phyloP scores from a whole-genome alignment of 2,888 invertebrate genomes.

The Aphelenchoides bicaudatus region DNA sequence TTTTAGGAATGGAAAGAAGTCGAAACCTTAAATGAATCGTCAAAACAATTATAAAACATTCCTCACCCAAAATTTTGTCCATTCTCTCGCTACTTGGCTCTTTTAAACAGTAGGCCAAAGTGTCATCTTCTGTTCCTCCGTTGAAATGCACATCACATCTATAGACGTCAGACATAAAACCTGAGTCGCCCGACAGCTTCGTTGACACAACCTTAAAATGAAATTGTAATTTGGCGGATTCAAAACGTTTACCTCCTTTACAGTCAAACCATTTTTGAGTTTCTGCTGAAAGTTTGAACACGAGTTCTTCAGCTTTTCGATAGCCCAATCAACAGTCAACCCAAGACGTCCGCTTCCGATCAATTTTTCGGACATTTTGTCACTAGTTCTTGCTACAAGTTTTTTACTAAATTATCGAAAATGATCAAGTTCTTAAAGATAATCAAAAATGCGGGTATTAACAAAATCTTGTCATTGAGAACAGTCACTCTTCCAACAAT shows the following conservation, averaged over 20 bases:
- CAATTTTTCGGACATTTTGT: background rate
- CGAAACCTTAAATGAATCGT: background rate
- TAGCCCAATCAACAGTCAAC: background rate
- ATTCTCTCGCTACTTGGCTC: conserved; percentile 1
- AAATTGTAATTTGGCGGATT: background rate
- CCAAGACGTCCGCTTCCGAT: background rate
- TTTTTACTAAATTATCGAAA: too few species aligned
- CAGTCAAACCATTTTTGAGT: background rate
- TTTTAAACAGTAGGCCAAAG: conserved; percentile 6
- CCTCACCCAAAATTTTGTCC: background rate
- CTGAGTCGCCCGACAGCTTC: background rate
- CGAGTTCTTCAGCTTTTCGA: background rate
- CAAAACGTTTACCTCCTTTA: background rate
- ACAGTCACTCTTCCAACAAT: too few species aligned
- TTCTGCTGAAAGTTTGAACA: background rate
- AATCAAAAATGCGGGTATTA: too few species aligned
- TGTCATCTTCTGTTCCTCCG: background rate
- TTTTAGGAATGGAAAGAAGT: conserved; percentile 14
- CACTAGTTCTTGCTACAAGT: too few species aligned
- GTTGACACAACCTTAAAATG: background rate
- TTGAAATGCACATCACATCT: conserved; percentile 4
- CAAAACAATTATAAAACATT: too few species aligned
- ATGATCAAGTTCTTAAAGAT: too few species aligned
- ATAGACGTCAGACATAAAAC: conserved; percentile 7
- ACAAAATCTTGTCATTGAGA: too few species aligned